phyloP scores from a whole-genome alignment of 2,113 vertebrate genomes.

The Austrofundulus limnaeus region DNA sequence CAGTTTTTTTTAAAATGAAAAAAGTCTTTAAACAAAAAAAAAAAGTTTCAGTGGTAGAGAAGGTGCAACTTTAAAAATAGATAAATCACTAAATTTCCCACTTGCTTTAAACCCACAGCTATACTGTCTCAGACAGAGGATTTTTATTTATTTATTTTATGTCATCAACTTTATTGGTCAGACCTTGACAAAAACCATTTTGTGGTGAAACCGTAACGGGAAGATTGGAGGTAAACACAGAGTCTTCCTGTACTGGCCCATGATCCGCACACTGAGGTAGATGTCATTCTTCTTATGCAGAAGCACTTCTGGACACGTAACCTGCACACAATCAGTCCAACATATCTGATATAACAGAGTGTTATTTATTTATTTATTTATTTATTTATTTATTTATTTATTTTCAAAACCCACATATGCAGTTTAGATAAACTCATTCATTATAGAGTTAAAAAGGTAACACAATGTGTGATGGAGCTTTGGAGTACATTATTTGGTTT shows the following conservation, averaged over 20 bases:
- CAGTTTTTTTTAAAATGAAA: too few relatives aligned
- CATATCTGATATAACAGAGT: neutral
- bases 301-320: slow-evolving; percentile 88
- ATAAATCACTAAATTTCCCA: neutral
- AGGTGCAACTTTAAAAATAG: neutral
- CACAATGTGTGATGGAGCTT: too few relatives aligned
- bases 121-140: neutral
- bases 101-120: neutral
- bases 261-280: slow-evolving; percentile 87
- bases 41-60: neutral
- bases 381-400: too few relatives aligned
- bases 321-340: slow-evolving; percentile 71
- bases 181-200: slow-evolving; percentile 92
- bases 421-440: too few relatives aligned
- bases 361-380: too few relatives aligned
- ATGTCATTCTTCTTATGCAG: slow-evolving; percentile 82
- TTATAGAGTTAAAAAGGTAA: too few relatives aligned
- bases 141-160: neutral
- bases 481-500: too few relatives aligned
- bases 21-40: too few relatives aligned
- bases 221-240: slow-evolving; percentile 82
- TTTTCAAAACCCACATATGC: neutral
- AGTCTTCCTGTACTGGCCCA: slow-evolving; percentile 90
- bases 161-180: slow-evolving; percentile 27
- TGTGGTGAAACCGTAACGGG: slow-evolving; percentile 86